Conservation (phyloP, 2,888 invertebrate genomes). For the Aleiodes alternator region DNA sequence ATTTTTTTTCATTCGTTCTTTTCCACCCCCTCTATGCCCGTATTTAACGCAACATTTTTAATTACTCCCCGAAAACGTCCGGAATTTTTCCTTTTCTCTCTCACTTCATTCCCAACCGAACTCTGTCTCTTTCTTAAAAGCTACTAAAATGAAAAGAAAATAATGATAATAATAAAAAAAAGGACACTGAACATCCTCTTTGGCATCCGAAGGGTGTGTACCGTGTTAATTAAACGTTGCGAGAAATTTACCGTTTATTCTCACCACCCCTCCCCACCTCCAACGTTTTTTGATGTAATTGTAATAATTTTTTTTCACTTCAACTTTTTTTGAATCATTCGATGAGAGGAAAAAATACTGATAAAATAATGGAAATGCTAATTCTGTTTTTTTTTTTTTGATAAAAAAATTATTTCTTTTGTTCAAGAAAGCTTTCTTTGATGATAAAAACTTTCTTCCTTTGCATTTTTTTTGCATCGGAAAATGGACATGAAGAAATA, state of each 20-base stretch:
- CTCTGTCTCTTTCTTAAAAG: slow-evolving; percentile 49
- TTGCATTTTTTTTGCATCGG: too few relatives aligned
- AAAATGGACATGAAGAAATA: too few relatives aligned
- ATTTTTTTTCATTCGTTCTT: neutral
- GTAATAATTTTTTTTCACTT: neutral
- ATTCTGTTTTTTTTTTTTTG: too few relatives aligned
- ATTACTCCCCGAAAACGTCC: slow-evolving; percentile 60
- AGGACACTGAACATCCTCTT: slow-evolving; percentile 48
- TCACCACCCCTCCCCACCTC: neutral
- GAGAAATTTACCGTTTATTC: slow-evolving; percentile 37
- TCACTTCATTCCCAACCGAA: slow-evolving; percentile 33
- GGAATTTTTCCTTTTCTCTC: slow-evolving; percentile 51
- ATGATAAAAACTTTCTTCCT: too few relatives aligned
- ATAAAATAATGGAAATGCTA: too few relatives aligned
- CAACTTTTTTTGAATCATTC: neutral
- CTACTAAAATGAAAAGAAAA: slow-evolving; percentile 49
- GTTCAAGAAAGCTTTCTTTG: too few relatives aligned
- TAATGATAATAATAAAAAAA: slow-evolving; percentile 45
- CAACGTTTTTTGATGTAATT: slow-evolving; percentile 2
- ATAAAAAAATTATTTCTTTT: too few relatives aligned
- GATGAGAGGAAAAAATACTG: too few relatives aligned
- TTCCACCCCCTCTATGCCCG: slow-evolving; percentile 40
- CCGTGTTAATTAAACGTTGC: slow-evolving; percentile 66
- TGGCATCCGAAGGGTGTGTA: slow-evolving; percentile 48
- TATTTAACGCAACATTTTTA: slow-evolving; percentile 63